A percentile compares a stretch with the other conserved stretches of the same genome.
These are phyloP conservation scores for Volucella bombylans DNA, from an alignment of 2,888 invertebrate genomes.

Conservation along the genomic window DNA sequence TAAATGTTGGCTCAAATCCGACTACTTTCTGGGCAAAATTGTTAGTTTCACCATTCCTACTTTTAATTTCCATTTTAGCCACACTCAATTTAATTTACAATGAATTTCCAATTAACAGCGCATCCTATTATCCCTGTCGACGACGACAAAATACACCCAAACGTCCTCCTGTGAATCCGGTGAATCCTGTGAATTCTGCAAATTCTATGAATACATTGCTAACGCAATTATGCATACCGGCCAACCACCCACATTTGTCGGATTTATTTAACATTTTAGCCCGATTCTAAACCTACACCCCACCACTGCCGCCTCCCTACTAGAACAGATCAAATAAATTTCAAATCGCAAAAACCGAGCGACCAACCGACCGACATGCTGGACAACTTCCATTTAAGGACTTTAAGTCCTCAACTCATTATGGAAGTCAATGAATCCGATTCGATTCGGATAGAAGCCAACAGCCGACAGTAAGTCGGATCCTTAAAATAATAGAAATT, in stretches of 20 bases:
- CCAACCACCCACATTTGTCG: not conserved
- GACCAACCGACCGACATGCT: constrained; percentile 22
- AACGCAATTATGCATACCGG: not conserved
- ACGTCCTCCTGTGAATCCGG: not conserved
- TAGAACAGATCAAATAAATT: constrained; percentile 3
- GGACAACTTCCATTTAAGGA: constrained; percentile 34
- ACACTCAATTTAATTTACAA: constrained; percentile 37
- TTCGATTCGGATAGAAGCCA: not conserved
- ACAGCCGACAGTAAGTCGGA: not conserved
- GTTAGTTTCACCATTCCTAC: not conserved
- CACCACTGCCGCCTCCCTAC: not conserved
- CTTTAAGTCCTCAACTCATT: constrained; percentile 48
- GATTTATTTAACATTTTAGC: constrained; percentile 37
- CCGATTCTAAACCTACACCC: not conserved
- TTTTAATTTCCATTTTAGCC: not conserved
- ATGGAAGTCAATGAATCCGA: constrained; percentile 62
- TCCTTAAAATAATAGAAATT: constrained; percentile 58
- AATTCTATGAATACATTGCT: not conserved
- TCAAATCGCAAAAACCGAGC: constrained; percentile 5
- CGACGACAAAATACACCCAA: not conserved
- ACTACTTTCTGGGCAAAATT: not conserved
- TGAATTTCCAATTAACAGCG: constrained; percentile 43
- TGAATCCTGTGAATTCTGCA: not conserved
- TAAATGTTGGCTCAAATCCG: no score
- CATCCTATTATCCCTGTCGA: constrained; percentile 37